Conservation (phyloP, 1,140 invertebrate species). For the Arctopsyche grandis region DNA sequence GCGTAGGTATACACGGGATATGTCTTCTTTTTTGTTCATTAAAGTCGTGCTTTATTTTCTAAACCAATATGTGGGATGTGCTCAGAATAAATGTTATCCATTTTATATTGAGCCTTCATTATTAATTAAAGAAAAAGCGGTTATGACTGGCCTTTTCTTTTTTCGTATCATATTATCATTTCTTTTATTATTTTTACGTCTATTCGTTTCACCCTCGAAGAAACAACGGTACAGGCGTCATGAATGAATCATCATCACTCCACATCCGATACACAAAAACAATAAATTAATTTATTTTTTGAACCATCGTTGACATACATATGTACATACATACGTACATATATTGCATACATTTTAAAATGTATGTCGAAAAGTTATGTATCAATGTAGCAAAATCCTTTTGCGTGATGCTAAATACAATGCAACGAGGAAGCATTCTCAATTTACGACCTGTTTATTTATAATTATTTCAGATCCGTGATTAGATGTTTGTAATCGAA, state of each 20-base stretch:
- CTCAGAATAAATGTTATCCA: conserved; percentile 42
- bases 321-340: neutral
- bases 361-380: neutral
- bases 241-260: conserved; percentile 24
- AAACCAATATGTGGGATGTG: conserved; percentile 25
- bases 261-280: neutral
- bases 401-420: no score
- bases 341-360: no score
- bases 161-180: neutral
- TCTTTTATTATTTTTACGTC: conserved; percentile 20
- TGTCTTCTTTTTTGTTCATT: conserved; percentile 18
- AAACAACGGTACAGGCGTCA: conserved; percentile 10
- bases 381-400: neutral
- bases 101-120: conserved; percentile 38
- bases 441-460: no score
- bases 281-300: neutral
- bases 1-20: neutral
- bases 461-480: no score
- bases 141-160: conserved; percentile 19
- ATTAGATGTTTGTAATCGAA: no score
- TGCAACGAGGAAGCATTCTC: no score
- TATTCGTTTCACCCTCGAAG: neutral
- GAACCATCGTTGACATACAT: neutral
- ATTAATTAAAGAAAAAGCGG: conserved; percentile 35
- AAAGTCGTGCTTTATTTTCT: conserved; percentile 35